Percentiles rank a stretch among this genome's conserved stretches.
Evolutionary conservation across 2,797 vertebrate species (phyloP).

Genomic region (Poeciliopsis turneri): DNA sequence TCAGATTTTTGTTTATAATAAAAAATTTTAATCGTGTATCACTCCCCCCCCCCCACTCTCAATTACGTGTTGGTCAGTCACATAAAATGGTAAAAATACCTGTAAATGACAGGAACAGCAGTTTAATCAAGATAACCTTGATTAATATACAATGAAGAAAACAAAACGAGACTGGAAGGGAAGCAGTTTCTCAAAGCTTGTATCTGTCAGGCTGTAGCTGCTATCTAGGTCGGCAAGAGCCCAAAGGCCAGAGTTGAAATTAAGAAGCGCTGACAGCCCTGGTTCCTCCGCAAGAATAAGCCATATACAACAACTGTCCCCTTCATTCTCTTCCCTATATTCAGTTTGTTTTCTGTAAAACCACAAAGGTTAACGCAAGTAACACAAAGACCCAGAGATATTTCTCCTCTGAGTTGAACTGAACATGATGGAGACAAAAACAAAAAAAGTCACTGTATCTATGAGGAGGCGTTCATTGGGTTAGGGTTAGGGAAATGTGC

Average conservation of each 20-base stretch:
- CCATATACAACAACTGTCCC: not conserved
- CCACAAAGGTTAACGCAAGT: not conserved
- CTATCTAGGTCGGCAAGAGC: slow-evolving; percentile 66
- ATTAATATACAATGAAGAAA: not conserved
- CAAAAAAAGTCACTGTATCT: not conserved
- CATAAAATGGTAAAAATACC: not conserved
- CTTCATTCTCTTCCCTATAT: slow-evolving; percentile 9
- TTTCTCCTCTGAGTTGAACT: slow-evolving; percentile 5
- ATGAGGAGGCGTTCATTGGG: not conserved
- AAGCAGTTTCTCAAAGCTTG: slow-evolving; percentile 10
- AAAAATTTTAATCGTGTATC: not conserved
- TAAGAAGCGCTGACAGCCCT: slow-evolving; percentile 60
- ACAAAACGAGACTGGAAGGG: not conserved
- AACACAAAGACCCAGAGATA: slow-evolving; percentile 1
- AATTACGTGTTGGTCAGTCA: not conserved
- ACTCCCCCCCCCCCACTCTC: not conserved
- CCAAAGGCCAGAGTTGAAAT: slow-evolving; percentile 61
- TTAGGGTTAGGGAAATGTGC: not conserved
- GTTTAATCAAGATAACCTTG: not conserved
- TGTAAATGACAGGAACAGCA: not conserved
- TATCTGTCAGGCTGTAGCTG: slow-evolving; percentile 30
- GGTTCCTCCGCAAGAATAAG: slow-evolving; percentile 8
- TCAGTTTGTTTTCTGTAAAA: slow-evolving; percentile 15
- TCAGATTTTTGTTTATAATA: not conserved
- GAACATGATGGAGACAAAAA: not conserved